A percentile compares a stretch with the other conserved stretches of the same genome.
Evolutionary conservation across 2,797 vertebrate genomes (phyloP).

Genomic region (Acestrorhynchus altus): DNA sequence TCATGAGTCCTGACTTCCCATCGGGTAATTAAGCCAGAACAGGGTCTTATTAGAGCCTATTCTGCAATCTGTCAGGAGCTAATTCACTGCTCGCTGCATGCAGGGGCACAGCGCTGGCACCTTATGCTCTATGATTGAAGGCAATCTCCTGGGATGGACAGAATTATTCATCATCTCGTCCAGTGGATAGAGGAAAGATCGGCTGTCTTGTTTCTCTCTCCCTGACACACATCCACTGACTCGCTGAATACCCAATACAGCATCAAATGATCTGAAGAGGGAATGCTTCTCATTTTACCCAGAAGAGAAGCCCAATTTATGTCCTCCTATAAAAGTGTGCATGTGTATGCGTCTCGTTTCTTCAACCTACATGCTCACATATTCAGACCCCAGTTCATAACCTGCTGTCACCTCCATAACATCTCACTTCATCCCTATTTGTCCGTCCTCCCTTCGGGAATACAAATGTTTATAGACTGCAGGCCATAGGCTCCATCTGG

Average conservation of each 20-base stretch:
- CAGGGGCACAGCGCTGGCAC: slow-evolving; percentile 77
- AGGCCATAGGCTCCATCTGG: slow-evolving; percentile 62
- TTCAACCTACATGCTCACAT: slow-evolving; percentile 47
- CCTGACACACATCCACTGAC: slow-evolving; percentile 71
- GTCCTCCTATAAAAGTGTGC: neutral
- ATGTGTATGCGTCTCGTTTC: neutral
- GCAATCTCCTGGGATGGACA: slow-evolving; percentile 78
- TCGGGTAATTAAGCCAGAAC: slow-evolving; percentile 75
- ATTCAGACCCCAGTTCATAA: slow-evolving; percentile 54
- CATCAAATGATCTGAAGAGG: slow-evolving; percentile 75
- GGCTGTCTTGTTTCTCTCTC: slow-evolving; percentile 62
- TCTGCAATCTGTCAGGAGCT: slow-evolving; percentile 77
- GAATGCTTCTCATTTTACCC: slow-evolving; percentile 63
- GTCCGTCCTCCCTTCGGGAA: slow-evolving; percentile 60
- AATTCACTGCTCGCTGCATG: slow-evolving; percentile 77
- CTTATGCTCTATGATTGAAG: slow-evolving; percentile 84
- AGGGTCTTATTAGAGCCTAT: slow-evolving; percentile 73
- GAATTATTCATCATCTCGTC: slow-evolving; percentile 82
- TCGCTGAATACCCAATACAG: slow-evolving; percentile 72
- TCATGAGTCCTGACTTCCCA: slow-evolving; percentile 72
- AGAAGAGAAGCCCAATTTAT: slow-evolving; percentile 23
- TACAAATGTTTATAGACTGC: slow-evolving; percentile 60
- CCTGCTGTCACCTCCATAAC: slow-evolving; percentile 49
- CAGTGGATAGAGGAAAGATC: slow-evolving; percentile 73
- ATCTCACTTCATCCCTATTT: slow-evolving; percentile 57